Conservation (phyloP, 2,888 invertebrate species). For the Metalampra italica region DNA sequence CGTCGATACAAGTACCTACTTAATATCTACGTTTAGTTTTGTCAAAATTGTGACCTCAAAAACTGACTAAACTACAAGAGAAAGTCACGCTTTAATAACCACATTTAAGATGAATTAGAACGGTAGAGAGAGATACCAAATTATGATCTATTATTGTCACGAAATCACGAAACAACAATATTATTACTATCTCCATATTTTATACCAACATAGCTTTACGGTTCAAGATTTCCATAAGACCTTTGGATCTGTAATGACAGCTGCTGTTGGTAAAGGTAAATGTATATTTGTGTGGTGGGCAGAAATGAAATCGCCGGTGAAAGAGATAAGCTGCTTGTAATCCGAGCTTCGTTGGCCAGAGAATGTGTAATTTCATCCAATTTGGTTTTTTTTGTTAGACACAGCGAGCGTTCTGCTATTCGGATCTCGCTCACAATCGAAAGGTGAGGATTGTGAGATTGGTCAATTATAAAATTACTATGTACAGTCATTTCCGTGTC, state of each 20-base stretch:
- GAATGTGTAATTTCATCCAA: constrained; percentile 65
- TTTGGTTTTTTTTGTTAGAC: constrained; percentile 41
- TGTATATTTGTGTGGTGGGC: constrained; percentile 25
- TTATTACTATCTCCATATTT: neutral
- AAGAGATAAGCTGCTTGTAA: constrained; percentile 46
- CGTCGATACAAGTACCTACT: too few species aligned
- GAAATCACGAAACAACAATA: neutral
- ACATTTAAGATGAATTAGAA: neutral
- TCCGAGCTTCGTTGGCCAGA: constrained; percentile 36
- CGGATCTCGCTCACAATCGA: constrained; percentile 18
- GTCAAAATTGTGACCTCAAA: too few species aligned
- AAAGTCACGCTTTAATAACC: neutral
- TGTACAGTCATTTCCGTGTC: constrained; percentile 22
- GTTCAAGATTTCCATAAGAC: neutral
- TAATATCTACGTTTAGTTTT: too few species aligned
- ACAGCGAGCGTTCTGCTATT: constrained; percentile 22
- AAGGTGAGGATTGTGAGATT: constrained; percentile 27
- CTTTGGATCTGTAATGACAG: too few species aligned
- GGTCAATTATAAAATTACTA: constrained; percentile 32
- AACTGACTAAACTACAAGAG: too few species aligned
- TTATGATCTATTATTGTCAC: constrained; percentile 1
- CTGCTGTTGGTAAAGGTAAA: constrained; percentile 4
- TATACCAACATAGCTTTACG: neutral
- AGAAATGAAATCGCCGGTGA: constrained; percentile 40
- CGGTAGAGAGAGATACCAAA: neutral